Percentiles rank a stretch among this genome's conserved stretches.
Evolutionary conservation across 2,888 invertebrate species (phyloP).

Genomic region (Halictus ligatus): DNA sequence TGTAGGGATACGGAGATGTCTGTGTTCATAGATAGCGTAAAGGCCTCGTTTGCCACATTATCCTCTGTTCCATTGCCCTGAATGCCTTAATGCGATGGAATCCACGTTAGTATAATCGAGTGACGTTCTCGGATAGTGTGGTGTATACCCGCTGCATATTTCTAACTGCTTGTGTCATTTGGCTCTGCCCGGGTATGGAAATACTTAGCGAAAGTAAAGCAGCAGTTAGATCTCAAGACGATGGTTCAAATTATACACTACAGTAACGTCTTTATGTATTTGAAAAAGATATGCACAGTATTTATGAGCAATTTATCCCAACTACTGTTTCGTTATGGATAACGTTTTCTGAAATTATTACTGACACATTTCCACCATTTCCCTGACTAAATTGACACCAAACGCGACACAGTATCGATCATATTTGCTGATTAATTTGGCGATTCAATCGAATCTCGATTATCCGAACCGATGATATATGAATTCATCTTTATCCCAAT

Average conservation of each 20-base stretch:
- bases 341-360: background rate
- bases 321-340: background rate
- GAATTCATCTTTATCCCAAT: background rate
- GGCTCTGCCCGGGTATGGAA: background rate
- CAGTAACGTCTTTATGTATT: background rate
- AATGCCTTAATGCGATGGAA: constrained; percentile 1
- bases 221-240: background rate
- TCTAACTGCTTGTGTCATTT: constrained; percentile 1
- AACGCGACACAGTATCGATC: background rate
- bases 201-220: background rate
- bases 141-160: background rate
- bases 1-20: background rate
- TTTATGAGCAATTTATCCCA: background rate
- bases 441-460: too few relatives aligned
- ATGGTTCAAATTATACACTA: background rate
- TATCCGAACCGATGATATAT: too few relatives aligned
- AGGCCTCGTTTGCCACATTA: background rate
- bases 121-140: background rate
- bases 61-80: background rate
- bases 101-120: background rate
- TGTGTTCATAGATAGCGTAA: background rate
- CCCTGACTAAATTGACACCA: background rate
- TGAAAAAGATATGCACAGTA: background rate
- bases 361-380: background rate
- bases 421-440: background rate